phyloP scores from a whole-genome alignment of 2,888 invertebrate genomes.

The Cheilosia vulpina region DNA sequence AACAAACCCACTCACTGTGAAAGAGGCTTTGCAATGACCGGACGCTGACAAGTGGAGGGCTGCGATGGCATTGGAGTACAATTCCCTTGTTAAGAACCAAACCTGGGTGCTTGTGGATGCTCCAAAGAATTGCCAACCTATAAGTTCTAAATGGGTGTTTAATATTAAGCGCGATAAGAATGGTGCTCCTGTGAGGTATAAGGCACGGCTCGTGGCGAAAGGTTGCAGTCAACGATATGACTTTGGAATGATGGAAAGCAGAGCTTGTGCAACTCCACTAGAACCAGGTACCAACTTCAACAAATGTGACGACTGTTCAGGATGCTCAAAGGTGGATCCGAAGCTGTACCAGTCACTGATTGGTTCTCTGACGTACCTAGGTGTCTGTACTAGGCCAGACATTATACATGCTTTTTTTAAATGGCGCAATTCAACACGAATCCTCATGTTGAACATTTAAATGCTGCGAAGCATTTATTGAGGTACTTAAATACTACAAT shows the following conservation, averaged over 20 bases:
- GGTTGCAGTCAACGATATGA: conserved; percentile 41
- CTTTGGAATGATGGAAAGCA: conserved; percentile 12
- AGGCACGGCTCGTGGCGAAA: conserved; percentile 39
- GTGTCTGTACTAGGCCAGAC: conserved; percentile 28
- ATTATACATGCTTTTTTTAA: conserved; percentile 40
- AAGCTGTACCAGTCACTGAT: conserved; percentile 25
- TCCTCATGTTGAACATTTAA: conserved; percentile 35
- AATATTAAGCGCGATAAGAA: conserved; percentile 33
- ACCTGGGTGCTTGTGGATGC: conserved; percentile 69
- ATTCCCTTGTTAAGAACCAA: conserved; percentile 69
- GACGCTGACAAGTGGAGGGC: conserved; percentile 44
- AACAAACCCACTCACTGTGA: conserved; percentile 4
- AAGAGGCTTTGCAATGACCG: conserved; percentile 14
- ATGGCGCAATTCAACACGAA: conserved; percentile 34
- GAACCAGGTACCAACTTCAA: conserved; percentile 30
- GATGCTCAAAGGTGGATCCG: conserved; percentile 6
- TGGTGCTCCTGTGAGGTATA: no score
- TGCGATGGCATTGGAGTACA: conserved; percentile 76
- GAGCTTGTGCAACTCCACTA: conserved; percentile 4
- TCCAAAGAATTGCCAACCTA: conserved; percentile 16
- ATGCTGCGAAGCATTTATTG: conserved; percentile 36
- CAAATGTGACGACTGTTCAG: conserved; percentile 27
- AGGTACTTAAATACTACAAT: conserved; percentile 24
- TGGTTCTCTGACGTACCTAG: conserved; percentile 25
- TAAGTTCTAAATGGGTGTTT: conserved; percentile 36